Percentiles rank a stretch among this genome's conserved stretches.
phyloP scores from a whole-genome alignment of 2,797 vertebrate genomes.

The Falco columbarius region DNA sequence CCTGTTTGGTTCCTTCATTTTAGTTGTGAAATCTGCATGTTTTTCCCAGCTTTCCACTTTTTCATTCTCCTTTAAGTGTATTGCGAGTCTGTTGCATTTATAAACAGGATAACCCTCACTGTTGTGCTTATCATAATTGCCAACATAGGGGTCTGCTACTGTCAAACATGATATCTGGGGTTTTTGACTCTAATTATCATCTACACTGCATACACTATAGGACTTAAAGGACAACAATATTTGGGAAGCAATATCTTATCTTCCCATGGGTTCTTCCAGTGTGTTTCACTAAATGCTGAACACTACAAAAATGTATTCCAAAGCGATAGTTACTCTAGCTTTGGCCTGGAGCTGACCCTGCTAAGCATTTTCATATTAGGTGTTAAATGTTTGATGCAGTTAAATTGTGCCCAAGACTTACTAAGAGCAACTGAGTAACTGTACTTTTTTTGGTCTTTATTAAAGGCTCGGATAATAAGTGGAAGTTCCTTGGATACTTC shows the following conservation, averaged over 20 bases:
- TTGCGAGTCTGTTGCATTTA: slow-evolving; percentile 70
- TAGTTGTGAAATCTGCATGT: slow-evolving; percentile 82
- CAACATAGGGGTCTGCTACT: slow-evolving; percentile 72
- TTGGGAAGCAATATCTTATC: slow-evolving; percentile 15
- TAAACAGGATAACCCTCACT: slow-evolving; percentile 58
- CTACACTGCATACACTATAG: background rate
- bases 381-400: slow-evolving; percentile 73
- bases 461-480: slow-evolving; percentile 83
- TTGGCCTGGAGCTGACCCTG: slow-evolving; percentile 81
- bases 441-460: slow-evolving; percentile 50
- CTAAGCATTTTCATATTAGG: slow-evolving; percentile 75
- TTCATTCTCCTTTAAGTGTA: slow-evolving; percentile 74
- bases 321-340: slow-evolving; percentile 55
- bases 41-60: slow-evolving; percentile 73
- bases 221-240: slow-evolving; percentile 43
- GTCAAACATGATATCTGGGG: slow-evolving; percentile 52
- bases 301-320: slow-evolving; percentile 44
- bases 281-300: slow-evolving; percentile 67
- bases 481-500: slow-evolving; percentile 85
- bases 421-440: background rate
- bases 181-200: slow-evolving; percentile 35
- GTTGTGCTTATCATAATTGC: slow-evolving; percentile 67
- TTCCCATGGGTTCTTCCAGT: slow-evolving; percentile 66
- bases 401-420: background rate
- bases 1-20: slow-evolving; percentile 75